A percentile compares a stretch with the other conserved stretches of the same genome.
phyloP scores from a whole-genome alignment of 35 echinoderm and acorn worm genomes.

The Amphiura filiformis region DNA sequence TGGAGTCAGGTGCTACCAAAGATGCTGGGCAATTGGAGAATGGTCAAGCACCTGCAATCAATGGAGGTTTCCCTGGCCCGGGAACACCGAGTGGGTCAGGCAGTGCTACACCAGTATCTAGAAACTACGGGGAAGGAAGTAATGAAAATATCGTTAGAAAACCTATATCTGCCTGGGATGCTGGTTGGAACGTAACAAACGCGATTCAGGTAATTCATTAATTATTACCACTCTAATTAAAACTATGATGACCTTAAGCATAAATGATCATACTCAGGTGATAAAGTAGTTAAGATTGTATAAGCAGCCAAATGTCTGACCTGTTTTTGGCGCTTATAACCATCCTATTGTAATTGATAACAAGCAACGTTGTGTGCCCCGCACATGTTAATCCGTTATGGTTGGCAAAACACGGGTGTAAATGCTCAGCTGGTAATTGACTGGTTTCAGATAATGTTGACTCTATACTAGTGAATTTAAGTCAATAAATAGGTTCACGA shows the following conservation, averaged over 20 bases:
- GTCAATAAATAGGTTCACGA: too few relatives aligned
- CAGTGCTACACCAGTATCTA: not conserved
- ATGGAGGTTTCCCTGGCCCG: not conserved
- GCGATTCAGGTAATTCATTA: conserved; percentile 39
- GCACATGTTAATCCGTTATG: not conserved
- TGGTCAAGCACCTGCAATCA: conserved; percentile 1
- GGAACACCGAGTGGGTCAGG: not conserved
- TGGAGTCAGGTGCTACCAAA: not conserved
- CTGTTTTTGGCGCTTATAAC: not conserved
- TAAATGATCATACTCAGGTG: not conserved
- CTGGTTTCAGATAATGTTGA: too few relatives aligned
- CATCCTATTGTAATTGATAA: not conserved
- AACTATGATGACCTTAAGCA: not conserved
- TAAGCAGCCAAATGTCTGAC: not conserved
- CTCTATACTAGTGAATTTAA: too few relatives aligned
- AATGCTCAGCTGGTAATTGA: too few relatives aligned
- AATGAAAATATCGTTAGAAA: conserved; percentile 43
- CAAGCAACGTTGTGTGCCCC: not conserved
- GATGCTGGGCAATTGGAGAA: conserved; percentile 11
- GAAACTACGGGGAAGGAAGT: conserved; percentile 29
- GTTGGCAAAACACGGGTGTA: too few relatives aligned
- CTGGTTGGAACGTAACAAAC: conserved; percentile 48
- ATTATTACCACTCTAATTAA: not conserved
- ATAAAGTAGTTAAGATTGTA: not conserved
- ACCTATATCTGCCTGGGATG: conserved; percentile 46